Evolutionary conservation across 1,140 invertebrate genomes (phyloP), one percentile per base, ranked within the genome.

Genomic region (Hypsibius dujardini): DNA sequence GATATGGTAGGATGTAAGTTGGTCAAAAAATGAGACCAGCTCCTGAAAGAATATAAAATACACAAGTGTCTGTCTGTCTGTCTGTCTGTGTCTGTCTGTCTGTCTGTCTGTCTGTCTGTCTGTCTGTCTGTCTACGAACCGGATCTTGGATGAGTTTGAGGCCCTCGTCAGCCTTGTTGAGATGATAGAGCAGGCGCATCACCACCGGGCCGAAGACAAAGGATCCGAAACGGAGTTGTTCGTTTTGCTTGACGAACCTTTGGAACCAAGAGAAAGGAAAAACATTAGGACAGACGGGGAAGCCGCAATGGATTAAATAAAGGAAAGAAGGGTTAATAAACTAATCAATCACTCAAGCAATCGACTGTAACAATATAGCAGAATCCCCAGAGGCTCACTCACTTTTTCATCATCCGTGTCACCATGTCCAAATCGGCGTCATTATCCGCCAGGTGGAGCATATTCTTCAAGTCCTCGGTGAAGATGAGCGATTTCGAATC

Each of bases 381-480:
- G 28, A 28, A 28, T 28, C 28, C 28, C 28, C 28, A 28, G 28
- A 28, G 92, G 0, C 91, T 78, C 45, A 87, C 87, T 73, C 89
- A 89, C 80, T 91, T 90, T 79, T 90, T 87, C 74, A 91, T 86
- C 72, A 89, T 89, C 83, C 95, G 92, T 67, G 91, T 90, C 46
- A 90, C 95, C 84, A 94, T 87, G n/a, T n/a, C n/a, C 7, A 56
- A n/a, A 56, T 56, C 50, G 50, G 7, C n/a, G 50, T 56, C 50
- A 56, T 56, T n/a, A n/a, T 56, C 50, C 7, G 50, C 50, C n/a
- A 56, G n/a, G 50, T 56, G n/a, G 7, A 56, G 50, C 50, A 56
- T 56, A n/a, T 56, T 56, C 50, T 56, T 56, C n/a, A 56, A 56
- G n/a, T 56, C 50, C 50, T 56, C 50, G 7, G 50, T 56, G 50